Evolutionary conservation across 2,113 vertebrate genomes (phyloP).

Genomic region (Acrocephalus kingi): DNA sequence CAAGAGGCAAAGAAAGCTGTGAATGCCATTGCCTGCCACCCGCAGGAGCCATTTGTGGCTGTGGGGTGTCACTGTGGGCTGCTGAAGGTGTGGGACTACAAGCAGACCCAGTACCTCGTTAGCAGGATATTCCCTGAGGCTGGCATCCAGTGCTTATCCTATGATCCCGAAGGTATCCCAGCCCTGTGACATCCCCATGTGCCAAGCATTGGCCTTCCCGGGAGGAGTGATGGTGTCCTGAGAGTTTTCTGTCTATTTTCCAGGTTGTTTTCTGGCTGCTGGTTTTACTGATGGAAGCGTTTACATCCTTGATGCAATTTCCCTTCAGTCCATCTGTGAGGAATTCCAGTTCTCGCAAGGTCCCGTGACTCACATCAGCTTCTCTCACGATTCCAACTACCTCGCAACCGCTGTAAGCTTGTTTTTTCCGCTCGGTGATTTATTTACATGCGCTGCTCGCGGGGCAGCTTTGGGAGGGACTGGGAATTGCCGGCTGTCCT

Average conservation of each 20-base stretch:
- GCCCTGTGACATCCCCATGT: fast-evolving
- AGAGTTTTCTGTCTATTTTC: background rate
- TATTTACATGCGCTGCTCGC: fast-evolving
- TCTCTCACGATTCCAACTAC: conserved; percentile 86
- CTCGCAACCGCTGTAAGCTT: conserved; percentile 88
- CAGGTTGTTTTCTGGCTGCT: conserved; percentile 84
- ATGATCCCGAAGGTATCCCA: conserved; percentile 83
- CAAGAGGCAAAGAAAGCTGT: conserved; percentile 76
- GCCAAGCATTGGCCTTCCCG: background rate
- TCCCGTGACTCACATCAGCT: conserved; percentile 81
- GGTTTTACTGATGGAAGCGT: conserved; percentile 86
- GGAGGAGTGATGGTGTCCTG: fast-evolving
- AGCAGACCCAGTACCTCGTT: conserved; percentile 62
- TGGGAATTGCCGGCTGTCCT: background rate
- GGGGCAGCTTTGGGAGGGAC: background rate
- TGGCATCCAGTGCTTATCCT: conserved; percentile 81
- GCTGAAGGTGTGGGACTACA: conserved; percentile 87
- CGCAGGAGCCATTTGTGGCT: conserved; percentile 73
- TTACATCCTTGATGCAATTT: conserved; percentile 81
- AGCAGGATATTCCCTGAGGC: conserved; percentile 79
- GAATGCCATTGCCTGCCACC: conserved; percentile 85
- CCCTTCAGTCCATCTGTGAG: conserved; percentile 73
- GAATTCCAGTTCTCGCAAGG: conserved; percentile 78
- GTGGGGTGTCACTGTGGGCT: conserved; percentile 81
- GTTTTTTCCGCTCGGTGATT: background rate